Evolutionary conservation across 1,140 invertebrate genomes (phyloP).

Genomic region (Melanaphis sacchari): DNA sequence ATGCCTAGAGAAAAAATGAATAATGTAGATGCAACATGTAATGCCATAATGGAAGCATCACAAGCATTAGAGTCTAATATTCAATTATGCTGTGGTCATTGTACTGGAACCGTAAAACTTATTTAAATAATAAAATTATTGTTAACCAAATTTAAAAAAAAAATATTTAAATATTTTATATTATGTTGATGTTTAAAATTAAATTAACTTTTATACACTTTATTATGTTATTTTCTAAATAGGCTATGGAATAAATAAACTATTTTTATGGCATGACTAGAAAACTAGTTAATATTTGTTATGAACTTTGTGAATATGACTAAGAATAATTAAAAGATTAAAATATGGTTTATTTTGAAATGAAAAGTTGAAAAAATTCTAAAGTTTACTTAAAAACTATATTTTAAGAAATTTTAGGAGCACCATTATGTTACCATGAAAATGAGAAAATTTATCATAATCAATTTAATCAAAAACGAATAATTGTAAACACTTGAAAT

Average conservation of each 20-base stretch:
- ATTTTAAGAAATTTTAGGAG: not conserved
- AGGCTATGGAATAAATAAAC: not conserved
- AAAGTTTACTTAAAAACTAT: not conserved
- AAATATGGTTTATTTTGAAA: not conserved
- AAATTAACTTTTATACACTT: not conserved
- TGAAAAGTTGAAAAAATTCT: not conserved
- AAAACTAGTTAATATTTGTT: not conserved
- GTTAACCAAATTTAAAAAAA: not conserved
- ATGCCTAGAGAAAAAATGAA: constrained; percentile 49
- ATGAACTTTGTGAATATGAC: not conserved
- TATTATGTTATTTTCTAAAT: not conserved
- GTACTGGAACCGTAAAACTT: constrained; percentile 45
- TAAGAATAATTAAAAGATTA: not conserved
- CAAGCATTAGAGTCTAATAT: constrained; percentile 54
- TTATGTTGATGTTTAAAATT: constrained; percentile 22
- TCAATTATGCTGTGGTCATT: constrained; percentile 45
- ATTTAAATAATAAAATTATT: not conserved
- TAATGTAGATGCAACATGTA: constrained; percentile 49
- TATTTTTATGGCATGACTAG: not conserved
- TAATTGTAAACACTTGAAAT: not conserved
- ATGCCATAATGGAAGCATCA: constrained; percentile 54
- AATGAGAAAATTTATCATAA: not conserved
- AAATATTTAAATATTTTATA: not conserved
- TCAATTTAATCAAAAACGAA: not conserved
- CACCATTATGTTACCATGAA: not conserved